These are phyloP conservation scores for Rousettus leschenaultii DNA, from an alignment of 2,113 vertebrate species.

Conservation along the genomic window DNA sequence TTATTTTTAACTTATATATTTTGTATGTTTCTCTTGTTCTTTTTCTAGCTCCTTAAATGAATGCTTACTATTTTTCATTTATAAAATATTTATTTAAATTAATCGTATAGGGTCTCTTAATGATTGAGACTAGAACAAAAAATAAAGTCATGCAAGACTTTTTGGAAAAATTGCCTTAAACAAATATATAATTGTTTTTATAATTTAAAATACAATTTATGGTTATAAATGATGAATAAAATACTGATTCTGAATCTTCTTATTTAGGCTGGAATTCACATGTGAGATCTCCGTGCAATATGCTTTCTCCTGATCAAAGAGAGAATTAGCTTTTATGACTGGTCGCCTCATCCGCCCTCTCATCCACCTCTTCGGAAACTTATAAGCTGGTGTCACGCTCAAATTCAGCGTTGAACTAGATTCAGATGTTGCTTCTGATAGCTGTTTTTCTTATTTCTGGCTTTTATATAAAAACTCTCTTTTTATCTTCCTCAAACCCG, in stretches of 20 bases:
- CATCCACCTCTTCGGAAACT: neutral
- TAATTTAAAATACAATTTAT: neutral
- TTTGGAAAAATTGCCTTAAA: neutral
- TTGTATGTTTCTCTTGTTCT: neutral
- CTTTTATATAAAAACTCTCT: neutral
- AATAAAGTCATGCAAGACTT: neutral
- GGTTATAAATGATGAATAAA: neutral
- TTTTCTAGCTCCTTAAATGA: neutral
- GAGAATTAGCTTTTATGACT: neutral
- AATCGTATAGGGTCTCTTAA: neutral
- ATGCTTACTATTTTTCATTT: neutral
- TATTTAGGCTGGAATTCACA: neutral
- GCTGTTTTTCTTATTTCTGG: neutral
- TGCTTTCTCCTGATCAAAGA: neutral
- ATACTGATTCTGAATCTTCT: neutral
- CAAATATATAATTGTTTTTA: neutral
- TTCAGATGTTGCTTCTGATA: neutral
- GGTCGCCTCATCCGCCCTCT: neutral
- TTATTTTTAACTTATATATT: neutral
- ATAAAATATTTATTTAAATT: neutral
- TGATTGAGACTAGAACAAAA: neutral
- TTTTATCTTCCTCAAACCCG: neutral
- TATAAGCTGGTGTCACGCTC: neutral
- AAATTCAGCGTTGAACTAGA: neutral
- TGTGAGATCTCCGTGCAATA: neutral